A percentile compares a stretch with the other conserved stretches of the same genome.
Conservation (phyloP, 2,797 vertebrate species). For the Tadarida brasiliensis region DNA sequence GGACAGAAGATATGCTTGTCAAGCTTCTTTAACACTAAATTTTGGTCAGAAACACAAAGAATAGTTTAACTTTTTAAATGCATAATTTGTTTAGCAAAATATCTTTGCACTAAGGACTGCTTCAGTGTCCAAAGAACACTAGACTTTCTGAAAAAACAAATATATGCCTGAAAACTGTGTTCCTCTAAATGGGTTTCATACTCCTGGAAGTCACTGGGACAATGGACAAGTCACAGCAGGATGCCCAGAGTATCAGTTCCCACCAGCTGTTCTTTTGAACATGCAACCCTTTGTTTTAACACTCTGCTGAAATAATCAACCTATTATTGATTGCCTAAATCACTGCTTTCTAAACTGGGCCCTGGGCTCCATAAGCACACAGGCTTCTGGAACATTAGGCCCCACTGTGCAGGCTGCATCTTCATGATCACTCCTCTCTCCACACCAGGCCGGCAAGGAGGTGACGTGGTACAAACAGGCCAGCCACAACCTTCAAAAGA, state of each 20-base stretch:
- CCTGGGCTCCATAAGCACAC: background rate
- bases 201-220: background rate
- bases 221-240: background rate
- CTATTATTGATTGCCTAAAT: background rate
- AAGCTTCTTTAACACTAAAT: constrained; percentile 11
- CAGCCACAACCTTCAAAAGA: background rate
- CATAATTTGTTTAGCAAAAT: background rate
- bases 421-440: background rate
- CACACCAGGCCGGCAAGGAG: background rate
- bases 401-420: background rate
- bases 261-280: background rate
- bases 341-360: background rate
- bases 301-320: background rate
- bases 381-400: background rate
- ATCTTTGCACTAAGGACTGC: background rate
- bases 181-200: background rate
- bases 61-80: background rate
- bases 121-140: background rate
- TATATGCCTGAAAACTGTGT: background rate
- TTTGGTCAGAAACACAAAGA: background rate
- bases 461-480: fast-evolving
- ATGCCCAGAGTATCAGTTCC: background rate
- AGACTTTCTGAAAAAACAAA: constrained; percentile 24
- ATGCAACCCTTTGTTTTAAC: background rate
- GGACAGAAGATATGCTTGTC: background rate